Conservation (phyloP, 2,797 vertebrate genomes). For the Pempheris klunzingeri region DNA sequence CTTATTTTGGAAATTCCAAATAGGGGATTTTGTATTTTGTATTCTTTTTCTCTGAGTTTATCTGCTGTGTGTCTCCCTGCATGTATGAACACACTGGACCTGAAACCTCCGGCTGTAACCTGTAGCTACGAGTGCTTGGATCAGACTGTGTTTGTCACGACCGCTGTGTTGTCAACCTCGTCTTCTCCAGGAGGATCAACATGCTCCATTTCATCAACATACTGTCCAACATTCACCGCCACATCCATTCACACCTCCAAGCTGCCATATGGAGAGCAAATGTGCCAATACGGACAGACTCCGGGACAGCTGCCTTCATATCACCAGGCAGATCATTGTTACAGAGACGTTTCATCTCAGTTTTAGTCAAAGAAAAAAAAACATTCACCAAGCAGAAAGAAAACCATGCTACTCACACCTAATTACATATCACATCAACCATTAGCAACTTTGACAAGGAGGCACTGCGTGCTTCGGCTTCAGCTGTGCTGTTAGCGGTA, state of each 20-base stretch:
- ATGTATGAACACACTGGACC: background rate
- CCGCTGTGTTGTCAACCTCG: background rate
- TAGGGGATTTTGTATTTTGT: no score
- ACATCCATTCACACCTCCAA: conserved; percentile 44
- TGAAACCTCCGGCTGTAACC: background rate
- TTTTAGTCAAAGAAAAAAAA: background rate
- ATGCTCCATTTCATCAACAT: conserved; percentile 25
- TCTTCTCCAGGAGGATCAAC: conserved; percentile 14
- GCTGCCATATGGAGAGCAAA: conserved; percentile 33
- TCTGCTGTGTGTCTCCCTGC: background rate
- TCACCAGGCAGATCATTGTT: conserved; percentile 12
- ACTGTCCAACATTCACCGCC: conserved; percentile 27
- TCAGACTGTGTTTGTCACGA: background rate
- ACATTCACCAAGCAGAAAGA: background rate
- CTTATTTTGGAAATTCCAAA: no score
- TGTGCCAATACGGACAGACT: conserved; percentile 31
- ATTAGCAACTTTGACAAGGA: background rate
- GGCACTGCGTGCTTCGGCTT: background rate
- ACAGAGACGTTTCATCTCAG: background rate
- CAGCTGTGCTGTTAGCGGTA: background rate
- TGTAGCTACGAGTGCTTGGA: background rate
- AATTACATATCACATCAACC: background rate
- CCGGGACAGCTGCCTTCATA: conserved; percentile 29
- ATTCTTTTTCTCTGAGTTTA: no score
- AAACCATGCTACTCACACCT: background rate